These are phyloP conservation scores for Linnaemya vulpina DNA, from an alignment of 2,888 invertebrate species.

Conservation along the genomic window DNA sequence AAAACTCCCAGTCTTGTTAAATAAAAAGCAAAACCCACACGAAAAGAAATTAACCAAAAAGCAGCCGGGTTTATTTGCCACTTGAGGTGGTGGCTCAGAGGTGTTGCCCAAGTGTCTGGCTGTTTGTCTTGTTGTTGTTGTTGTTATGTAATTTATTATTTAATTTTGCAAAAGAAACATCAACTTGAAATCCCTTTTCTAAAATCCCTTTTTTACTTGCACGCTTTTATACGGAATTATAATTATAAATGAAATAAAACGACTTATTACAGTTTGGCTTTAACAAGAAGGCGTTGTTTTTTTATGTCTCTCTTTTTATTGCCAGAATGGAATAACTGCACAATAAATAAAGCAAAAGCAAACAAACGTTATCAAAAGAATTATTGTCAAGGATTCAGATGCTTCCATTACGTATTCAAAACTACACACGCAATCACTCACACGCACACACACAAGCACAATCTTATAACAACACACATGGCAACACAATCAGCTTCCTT, in stretches of 20 bases:
- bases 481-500: not conserved
- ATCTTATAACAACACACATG: not conserved
- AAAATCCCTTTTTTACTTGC: not conserved
- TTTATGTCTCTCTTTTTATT: not conserved
- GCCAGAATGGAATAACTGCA: not conserved
- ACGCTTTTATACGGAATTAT: not conserved
- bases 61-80: constrained; percentile 29
- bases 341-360: not conserved
- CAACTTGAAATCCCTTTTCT: constrained; percentile 5
- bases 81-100: constrained; percentile 40
- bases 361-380: constrained; percentile 4
- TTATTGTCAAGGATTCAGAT: constrained; percentile 15
- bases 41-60: constrained; percentile 12
- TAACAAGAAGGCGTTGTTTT: not conserved
- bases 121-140: constrained; percentile 1
- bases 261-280: constrained; percentile 4
- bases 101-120: constrained; percentile 43
- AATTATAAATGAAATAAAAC: not conserved
- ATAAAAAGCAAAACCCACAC: not conserved
- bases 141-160: constrained; percentile 48
- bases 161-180: constrained; percentile 52
- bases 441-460: not conserved
- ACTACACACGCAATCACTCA: not conserved
- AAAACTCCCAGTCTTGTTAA: constrained; percentile 30
- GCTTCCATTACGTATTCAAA: constrained; percentile 39